Evolutionary conservation across 2,113 vertebrate genomes (phyloP).

Genomic region (Corythoichthys intestinalis): DNA sequence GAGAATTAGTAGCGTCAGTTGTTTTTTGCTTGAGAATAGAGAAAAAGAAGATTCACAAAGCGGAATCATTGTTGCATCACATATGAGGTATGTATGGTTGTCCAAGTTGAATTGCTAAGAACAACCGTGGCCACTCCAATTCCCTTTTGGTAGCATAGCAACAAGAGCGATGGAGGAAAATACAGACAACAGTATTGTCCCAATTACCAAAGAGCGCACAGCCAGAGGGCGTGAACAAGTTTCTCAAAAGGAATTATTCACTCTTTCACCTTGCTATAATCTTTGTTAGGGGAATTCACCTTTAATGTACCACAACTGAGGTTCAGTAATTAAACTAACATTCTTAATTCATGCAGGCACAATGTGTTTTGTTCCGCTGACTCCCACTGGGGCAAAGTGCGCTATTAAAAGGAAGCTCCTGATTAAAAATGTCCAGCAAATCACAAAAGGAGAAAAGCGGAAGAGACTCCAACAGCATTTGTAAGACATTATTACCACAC

Average conservation of each 20-base stretch:
- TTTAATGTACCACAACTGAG: constrained; percentile 32
- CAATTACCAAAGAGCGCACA: constrained; percentile 65
- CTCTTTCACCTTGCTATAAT: constrained; percentile 61
- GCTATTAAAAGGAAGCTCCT: not conserved
- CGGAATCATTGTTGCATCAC: constrained; percentile 39
- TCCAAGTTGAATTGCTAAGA: constrained; percentile 54
- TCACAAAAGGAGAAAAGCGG: constrained; percentile 6
- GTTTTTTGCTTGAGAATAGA: constrained; percentile 20
- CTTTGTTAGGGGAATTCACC: constrained; percentile 49
- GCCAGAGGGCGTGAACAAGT: constrained; percentile 61
- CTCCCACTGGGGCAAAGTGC: not conserved
- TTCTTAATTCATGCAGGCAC: not conserved
- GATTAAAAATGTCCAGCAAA: constrained; percentile 1
- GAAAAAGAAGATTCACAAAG: constrained; percentile 19
- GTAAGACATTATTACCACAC: constrained; percentile 3
- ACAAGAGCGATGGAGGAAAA: constrained; percentile 63
- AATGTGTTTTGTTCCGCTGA: not conserved
- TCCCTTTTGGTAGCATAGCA: constrained; percentile 69
- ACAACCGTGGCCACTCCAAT: constrained; percentile 56
- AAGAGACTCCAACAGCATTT: not conserved
- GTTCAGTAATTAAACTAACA: constrained; percentile 11
- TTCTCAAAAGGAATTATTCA: constrained; percentile 73
- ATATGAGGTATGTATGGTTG: constrained; percentile 39
- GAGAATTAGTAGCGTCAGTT: constrained; percentile 17
- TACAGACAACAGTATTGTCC: constrained; percentile 64